Percentiles rank a stretch among this genome's conserved stretches.
phyloP scores from a whole-genome alignment of 1,140 invertebrate species.

The Archivesica marissinica region DNA sequence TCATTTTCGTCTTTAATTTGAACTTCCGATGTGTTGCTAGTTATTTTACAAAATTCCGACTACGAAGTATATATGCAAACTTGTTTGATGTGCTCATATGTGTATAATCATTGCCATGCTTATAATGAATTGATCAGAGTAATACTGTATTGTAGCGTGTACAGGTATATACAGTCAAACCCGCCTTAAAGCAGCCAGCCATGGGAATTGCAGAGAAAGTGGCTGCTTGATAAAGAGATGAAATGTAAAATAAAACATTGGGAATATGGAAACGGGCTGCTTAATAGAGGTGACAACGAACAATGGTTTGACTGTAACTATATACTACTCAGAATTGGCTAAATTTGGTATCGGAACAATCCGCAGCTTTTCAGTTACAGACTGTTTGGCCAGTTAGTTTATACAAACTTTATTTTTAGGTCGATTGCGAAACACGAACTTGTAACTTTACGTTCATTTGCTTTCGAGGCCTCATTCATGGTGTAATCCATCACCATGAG shows the following conservation, averaged over 20 bases:
- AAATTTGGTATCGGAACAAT: too few relatives aligned
- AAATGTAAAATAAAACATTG: background rate
- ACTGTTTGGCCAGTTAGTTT: too few relatives aligned
- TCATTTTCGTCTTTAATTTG: background rate
- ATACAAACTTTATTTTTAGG: too few relatives aligned
- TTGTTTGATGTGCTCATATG: constrained; percentile 24
- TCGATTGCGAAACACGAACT: too few relatives aligned
- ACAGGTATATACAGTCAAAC: background rate
- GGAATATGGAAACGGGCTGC: background rate
- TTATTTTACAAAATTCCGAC: too few relatives aligned
- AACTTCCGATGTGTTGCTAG: too few relatives aligned
- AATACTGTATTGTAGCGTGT: background rate
- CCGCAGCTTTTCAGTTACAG: too few relatives aligned
- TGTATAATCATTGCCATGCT: background rate
- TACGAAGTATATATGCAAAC: constrained; percentile 29
- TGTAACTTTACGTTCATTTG: too few relatives aligned
- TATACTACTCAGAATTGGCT: too few relatives aligned
- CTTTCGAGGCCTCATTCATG: too few relatives aligned
- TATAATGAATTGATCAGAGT: background rate
- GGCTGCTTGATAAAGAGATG: background rate
- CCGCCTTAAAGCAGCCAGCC: background rate
- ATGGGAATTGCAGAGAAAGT: background rate
- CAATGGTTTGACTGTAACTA: too few relatives aligned
- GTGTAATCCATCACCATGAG: too few relatives aligned
- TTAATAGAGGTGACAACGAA: background rate